Evolutionary conservation across 2,113 vertebrate species (phyloP).

Genomic region (Holacanthus passer): DNA sequence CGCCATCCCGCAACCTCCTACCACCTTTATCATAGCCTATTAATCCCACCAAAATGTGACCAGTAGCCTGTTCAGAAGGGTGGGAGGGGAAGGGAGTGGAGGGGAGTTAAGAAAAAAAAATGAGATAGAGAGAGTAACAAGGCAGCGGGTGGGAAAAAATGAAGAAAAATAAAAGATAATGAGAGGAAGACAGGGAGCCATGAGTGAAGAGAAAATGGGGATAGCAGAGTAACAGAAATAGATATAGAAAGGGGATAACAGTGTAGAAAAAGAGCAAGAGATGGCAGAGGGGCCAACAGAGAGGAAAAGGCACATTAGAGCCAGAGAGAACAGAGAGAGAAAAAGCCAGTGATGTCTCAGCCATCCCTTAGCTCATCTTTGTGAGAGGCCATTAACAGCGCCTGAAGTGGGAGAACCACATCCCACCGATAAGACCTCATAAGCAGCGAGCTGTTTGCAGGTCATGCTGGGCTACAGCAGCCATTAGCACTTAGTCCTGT

Average conservation of each 20-base stretch:
- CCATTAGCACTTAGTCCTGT: constrained; percentile 63
- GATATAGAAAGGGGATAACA: constrained; percentile 12
- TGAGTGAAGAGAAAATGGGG: background rate
- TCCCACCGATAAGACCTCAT: constrained; percentile 59
- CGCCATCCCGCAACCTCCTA: constrained; percentile 11
- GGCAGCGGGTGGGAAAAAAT: background rate
- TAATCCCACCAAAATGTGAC: constrained; percentile 38
- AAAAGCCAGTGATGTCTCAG: constrained; percentile 48
- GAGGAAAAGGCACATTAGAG: constrained; percentile 35
- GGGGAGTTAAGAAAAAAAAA: background rate
- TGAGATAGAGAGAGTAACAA: background rate
- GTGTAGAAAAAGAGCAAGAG: constrained; percentile 4
- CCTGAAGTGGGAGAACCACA: constrained; percentile 55
- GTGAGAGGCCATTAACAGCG: constrained; percentile 63
- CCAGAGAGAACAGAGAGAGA: constrained; percentile 24
- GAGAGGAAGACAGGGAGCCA: background rate
- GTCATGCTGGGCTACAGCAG: constrained; percentile 57
- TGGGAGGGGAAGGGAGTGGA: background rate
- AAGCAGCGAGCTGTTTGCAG: constrained; percentile 59
- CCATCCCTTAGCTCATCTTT: constrained; percentile 56
- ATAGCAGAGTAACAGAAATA: background rate
- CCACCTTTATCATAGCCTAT: constrained; percentile 32
- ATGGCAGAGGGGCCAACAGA: constrained; percentile 1
- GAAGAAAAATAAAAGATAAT: constrained; percentile 5
- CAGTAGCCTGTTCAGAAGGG: background rate